Conservation (phyloP, 92 coral and sea anemone species). For the Pocillopora meandrina region DNA sequence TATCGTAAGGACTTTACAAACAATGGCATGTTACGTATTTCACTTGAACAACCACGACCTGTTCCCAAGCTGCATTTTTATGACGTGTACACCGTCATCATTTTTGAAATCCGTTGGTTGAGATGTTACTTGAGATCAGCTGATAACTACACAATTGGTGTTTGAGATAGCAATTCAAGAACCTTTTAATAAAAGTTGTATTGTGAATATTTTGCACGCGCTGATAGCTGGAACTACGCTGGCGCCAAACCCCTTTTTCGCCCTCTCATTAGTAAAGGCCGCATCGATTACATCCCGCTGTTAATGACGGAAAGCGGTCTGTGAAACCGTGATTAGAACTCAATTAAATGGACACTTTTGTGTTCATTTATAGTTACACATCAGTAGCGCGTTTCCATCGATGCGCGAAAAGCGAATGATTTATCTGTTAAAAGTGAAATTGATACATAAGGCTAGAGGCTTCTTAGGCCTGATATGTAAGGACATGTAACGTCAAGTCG, state of each 20-base stretch:
- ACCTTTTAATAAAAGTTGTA: background rate
- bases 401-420: background rate
- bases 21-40: too few species aligned
- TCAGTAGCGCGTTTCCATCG: background rate
- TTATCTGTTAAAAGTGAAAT: background rate
- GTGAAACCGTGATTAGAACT: background rate
- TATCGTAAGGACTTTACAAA: too few species aligned
- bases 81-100: background rate
- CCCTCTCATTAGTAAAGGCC: slow-evolving; percentile 16
- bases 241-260: slow-evolving; percentile 28
- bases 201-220: background rate
- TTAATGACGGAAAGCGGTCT: background rate
- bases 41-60: too few species aligned
- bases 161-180: background rate
- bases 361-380: background rate
- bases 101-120: background rate
- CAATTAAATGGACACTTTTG: background rate
- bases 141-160: background rate
- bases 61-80: too few species aligned
- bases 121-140: background rate
- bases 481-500: slow-evolving; percentile 1
- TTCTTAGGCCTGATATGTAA: background rate
- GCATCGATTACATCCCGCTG: slow-evolving; percentile 25
- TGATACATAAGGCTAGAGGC: background rate
- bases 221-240: background rate